Base-by-base conservation (phyloP, 2,797 vertebrate species). In the Rhabdomys pumilio region DNA sequence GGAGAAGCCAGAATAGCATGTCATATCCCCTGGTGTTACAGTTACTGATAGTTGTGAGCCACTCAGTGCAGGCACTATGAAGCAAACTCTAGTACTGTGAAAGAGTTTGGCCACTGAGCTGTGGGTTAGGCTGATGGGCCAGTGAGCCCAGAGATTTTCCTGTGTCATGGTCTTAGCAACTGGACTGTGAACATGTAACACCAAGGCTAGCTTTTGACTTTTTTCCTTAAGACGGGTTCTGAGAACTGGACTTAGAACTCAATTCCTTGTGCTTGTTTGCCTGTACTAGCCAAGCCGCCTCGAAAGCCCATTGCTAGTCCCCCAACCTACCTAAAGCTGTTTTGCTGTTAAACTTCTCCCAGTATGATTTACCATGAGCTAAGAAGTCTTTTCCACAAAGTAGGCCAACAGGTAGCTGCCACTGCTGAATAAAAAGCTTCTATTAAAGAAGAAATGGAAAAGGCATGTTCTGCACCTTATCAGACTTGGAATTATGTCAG, bases 271-370 rank as follows among this genome's bases (percentile, higher is more conserved):
- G n/a, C 19, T 13, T 20, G 10, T 2, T 2, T 67, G 65, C 65
- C 31, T 57, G 41, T 75, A 20, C n/a, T 29, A 53, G 41, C 38
- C 41, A 19, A 75, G 26, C 10, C 11, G 8, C 31, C 53, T 75
- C 24, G 44, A 57, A 3, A 61, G 4, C 11, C 26, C 26, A 5
- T 34, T 61, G 38, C 38, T 59, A 41, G 5, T 13, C 31, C 41
- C 57, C 19, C 6, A 44, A 44, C 1, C 63, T 15, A 5, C 65
- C 83, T 75, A 57, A 59, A 87, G 50, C 65, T 22, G 13, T 10
- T 90, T 96, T 97, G 80, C 75, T 80, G 73, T 47, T 76, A 92
- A 94, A 93, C 24, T 17, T 53, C 34, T 96, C 65, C 69, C 6
- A 69, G 0, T 53, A 24, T 24, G 34, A 57, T 92, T 84, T 94